Conservation (phyloP, 2,888 invertebrate species). For the Eurytoma adleriae region DNA sequence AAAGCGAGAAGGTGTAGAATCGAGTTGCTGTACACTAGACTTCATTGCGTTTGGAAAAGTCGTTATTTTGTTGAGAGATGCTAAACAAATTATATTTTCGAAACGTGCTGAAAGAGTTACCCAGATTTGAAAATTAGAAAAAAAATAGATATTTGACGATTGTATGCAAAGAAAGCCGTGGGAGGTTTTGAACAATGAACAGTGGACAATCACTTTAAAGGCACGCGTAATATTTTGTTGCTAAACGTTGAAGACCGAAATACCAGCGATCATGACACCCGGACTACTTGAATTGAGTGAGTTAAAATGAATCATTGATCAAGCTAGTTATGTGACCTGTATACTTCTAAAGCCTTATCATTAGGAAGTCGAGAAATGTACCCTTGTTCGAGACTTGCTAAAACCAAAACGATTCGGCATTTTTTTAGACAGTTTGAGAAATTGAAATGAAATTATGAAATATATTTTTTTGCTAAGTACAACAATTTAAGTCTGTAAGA, state of each 20-base stretch:
- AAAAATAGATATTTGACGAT: too few relatives aligned
- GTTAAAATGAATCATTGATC: conserved; percentile 14
- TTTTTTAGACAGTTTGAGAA: conserved; percentile 15
- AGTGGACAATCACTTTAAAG: conserved; percentile 43
- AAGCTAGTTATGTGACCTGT: conserved; percentile 24
- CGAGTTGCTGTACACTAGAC: conserved; percentile 28
- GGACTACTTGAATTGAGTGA: background rate
- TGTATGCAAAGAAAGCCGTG: background rate
- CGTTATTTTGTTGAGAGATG: conserved; percentile 29
- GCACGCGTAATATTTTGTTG: background rate
- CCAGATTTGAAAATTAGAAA: too few relatives aligned
- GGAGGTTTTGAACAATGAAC: conserved; percentile 19
- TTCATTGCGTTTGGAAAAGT: conserved; percentile 18
- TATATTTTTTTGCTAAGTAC: conserved; percentile 12
- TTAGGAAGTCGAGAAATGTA: conserved; percentile 44
- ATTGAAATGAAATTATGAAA: background rate
- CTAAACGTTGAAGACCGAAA: background rate
- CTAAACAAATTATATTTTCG: conserved; percentile 44
- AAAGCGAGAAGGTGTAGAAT: conserved; percentile 37
- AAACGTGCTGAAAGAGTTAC: background rate
- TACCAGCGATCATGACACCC: conserved; percentile 4
- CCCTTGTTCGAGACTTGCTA: conserved; percentile 42
- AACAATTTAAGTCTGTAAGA: background rate
- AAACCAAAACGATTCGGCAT: conserved; percentile 53
- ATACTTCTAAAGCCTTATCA: conserved; percentile 52